A percentile compares a stretch with the other conserved stretches of the same genome.
Evolutionary conservation across 2,888 invertebrate genomes (phyloP).

Genomic region (Caenorhabditis sp.): DNA sequence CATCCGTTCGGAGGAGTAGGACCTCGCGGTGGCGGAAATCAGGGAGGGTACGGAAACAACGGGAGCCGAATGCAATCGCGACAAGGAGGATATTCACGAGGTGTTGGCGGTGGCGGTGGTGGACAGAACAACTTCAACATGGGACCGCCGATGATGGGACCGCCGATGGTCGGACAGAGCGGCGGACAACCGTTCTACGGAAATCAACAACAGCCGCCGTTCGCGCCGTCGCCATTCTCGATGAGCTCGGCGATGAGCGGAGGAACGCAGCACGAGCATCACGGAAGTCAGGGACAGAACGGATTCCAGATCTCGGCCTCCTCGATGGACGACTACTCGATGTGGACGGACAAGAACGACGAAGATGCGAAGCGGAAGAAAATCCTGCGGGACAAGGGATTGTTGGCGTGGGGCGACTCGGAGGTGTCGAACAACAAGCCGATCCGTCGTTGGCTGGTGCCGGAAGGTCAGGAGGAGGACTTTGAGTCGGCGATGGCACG

Average conservation of each 20-base stretch:
- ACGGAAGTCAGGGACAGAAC: slow-evolving; percentile 8
- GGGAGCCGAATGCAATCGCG: slow-evolving; percentile 34
- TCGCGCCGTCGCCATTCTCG: slow-evolving; percentile 35
- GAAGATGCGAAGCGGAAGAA: slow-evolving; percentile 59
- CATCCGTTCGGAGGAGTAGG: slow-evolving; percentile 41
- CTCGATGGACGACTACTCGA: slow-evolving; percentile 57
- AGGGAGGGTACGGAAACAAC: no score
- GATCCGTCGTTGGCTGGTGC: slow-evolving; percentile 43
- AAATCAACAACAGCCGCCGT: slow-evolving; percentile 14
- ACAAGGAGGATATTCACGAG: slow-evolving; percentile 9
- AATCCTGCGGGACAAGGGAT: slow-evolving; percentile 51
- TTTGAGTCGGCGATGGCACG: slow-evolving; percentile 47
- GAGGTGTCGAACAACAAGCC: slow-evolving; percentile 44
- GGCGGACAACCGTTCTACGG: slow-evolving; percentile 10
- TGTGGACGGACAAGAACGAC: slow-evolving; percentile 60
- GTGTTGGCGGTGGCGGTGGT: slow-evolving; percentile 1
- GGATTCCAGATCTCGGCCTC: slow-evolving; percentile 18
- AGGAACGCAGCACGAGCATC: neutral
- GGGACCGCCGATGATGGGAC: slow-evolving; percentile 39
- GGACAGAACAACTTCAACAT: no score
- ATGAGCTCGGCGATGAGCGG: slow-evolving; percentile 13
- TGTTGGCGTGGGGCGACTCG: slow-evolving; percentile 54
- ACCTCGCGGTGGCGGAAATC: slow-evolving; percentile 23
- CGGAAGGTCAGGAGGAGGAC: slow-evolving; percentile 53
- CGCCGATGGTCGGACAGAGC: neutral